Evolutionary conservation across 2,113 vertebrate species (phyloP).

Genomic region (Haemorhous mexicanus): DNA sequence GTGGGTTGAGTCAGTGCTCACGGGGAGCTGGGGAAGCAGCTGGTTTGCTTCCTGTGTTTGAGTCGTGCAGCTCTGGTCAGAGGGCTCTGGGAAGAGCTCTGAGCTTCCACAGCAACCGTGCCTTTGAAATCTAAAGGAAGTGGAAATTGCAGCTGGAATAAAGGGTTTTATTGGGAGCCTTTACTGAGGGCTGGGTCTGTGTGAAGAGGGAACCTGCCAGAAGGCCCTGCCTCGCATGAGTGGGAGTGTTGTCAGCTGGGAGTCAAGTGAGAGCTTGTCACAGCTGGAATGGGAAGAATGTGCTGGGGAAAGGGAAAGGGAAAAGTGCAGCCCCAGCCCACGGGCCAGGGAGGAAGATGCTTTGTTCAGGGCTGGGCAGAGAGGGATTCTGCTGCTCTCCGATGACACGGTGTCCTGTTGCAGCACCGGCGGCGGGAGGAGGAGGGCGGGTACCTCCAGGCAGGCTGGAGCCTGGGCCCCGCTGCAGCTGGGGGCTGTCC

Average conservation of each 20-base stretch:
- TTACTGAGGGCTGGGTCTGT: background rate
- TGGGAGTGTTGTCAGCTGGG: background rate
- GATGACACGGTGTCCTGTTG: conserved; percentile 53
- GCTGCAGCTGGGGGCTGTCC: conserved; percentile 21
- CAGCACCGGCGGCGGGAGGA: conserved; percentile 23
- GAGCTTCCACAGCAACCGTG: background rate
- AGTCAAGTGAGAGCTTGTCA: conserved; percentile 35
- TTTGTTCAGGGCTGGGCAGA: background rate
- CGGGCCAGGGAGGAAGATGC: background rate
- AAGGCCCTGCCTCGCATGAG: background rate
- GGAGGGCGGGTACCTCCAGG: background rate
- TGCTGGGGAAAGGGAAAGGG: background rate
- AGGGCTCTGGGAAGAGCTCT: background rate
- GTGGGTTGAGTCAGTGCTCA: background rate
- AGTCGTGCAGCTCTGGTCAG: background rate
- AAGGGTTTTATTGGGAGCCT: background rate
- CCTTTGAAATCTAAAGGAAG: background rate
- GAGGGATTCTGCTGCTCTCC: background rate
- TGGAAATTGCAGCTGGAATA: background rate
- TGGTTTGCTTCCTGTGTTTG: background rate
- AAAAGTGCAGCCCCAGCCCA: background rate
- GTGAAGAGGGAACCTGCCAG: background rate
- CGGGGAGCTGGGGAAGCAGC: background rate
- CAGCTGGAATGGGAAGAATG: conserved; percentile 7
- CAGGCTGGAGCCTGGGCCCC: background rate